Percentiles rank a stretch among this genome's conserved stretches.
These are phyloP conservation scores for Pteropus rufus DNA, from an alignment of 2,797 vertebrate species.

Conservation along the genomic window DNA sequence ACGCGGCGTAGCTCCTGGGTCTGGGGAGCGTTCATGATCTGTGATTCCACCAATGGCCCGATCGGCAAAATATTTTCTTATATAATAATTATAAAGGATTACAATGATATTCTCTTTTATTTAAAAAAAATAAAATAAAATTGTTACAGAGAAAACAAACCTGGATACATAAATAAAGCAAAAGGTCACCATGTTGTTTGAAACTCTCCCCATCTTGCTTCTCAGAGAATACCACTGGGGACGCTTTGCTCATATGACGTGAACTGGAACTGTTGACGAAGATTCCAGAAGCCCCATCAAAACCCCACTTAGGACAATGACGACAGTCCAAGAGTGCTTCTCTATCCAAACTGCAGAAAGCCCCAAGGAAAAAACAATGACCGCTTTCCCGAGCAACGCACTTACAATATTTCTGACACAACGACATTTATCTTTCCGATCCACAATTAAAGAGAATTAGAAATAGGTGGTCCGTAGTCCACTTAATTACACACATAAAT, in stretches of 20 bases:
- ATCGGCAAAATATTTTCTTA: too few species aligned
- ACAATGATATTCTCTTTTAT: not conserved
- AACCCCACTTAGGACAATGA: not conserved
- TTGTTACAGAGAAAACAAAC: not conserved
- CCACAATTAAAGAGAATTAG: not conserved
- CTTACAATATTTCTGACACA: not conserved
- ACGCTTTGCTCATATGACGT: not conserved
- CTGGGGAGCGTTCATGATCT: too few species aligned
- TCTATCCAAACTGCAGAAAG: not conserved
- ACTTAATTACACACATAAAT: not conserved
- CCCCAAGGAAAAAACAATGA: not conserved
- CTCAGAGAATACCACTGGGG: accelerated
- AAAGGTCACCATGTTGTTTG: accelerated
- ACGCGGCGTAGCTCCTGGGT: too few species aligned
- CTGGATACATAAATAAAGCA: not conserved
- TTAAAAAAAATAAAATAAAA: not conserved
- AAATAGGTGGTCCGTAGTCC: accelerated
- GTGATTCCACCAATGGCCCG: too few species aligned
- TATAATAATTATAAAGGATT: not conserved
- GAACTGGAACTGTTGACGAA: not conserved
- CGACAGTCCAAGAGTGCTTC: accelerated
- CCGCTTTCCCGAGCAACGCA: not conserved
- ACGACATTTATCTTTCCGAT: not conserved
- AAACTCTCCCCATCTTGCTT: not conserved
- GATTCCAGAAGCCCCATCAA: not conserved